Evolutionary conservation across 1,140 invertebrate species (phyloP), one percentile per base, ranked within the genome.

Genomic region (Trigoniulus corallinus): DNA sequence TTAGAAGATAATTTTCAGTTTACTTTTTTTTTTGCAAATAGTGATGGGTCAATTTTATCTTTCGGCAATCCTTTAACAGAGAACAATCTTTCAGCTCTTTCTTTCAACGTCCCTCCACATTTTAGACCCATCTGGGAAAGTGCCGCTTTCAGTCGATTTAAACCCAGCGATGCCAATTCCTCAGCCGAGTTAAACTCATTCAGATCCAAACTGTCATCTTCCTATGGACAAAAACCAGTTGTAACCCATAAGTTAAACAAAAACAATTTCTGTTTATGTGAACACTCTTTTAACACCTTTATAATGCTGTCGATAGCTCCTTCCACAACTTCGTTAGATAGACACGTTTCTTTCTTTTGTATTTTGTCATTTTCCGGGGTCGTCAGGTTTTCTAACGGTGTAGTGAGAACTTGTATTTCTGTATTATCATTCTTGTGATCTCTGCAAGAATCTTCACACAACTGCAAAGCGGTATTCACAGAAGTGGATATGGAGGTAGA

Each of bases 11-110:
- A n/a, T n/a, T n/a, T n/a, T n/a, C n/a, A n/a, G n/a, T n/a, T n/a
- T n/a, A n/a, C n/a, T n/a, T n/a, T n/a, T n/a, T n/a, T n/a, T 47
- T 68, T 69, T 10, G 64, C 61, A n/a, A 68, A 54, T 20, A 69
- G 52, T 18, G 58, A 55, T 40, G 62, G 54, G 37, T 61, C 56
- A 49, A 67, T 67, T 48, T 69, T 49, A 39, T 65, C 61, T 3
- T 46, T 47, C 1, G 57, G 46, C 13, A 69, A 47, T 13, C 67
- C 67, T 55, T 64, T 65, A 4, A 70, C 62, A 26, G 65, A 62
- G 48, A 61, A 71, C 18, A 72, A 56, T 52, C 69, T 58, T 29
- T 63, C 51, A 4, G 67, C 68, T 47, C 70, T 53, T 48, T 72
- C 56, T 45, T 63, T 23, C 4, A 71, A 48, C 15, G 61, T 67